Evolutionary conservation across 2,888 invertebrate genomes (phyloP).

Genomic region (Platycnemis pennipes): DNA sequence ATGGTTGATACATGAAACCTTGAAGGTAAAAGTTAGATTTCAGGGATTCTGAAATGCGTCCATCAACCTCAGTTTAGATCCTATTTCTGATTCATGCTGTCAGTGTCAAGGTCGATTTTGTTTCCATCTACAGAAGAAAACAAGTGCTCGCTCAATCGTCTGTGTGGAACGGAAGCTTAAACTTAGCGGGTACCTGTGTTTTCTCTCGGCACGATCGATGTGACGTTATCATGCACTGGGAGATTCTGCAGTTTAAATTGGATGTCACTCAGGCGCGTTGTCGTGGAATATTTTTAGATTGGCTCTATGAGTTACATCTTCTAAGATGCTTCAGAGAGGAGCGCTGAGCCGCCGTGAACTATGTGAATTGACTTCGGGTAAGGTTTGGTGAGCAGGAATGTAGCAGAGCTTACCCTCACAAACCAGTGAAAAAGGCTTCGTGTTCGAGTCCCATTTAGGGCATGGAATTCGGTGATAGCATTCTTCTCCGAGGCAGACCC

Average conservation of each 20-base stretch:
- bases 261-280: slow-evolving; percentile 26
- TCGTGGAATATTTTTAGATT: slow-evolving; percentile 19
- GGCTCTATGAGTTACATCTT: background rate
- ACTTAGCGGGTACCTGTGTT: background rate
- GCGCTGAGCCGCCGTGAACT: background rate
- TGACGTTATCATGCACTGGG: background rate
- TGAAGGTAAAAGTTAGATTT: background rate
- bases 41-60: background rate
- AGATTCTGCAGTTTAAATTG: slow-evolving; percentile 1
- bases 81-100: background rate
- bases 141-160: background rate
- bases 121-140: background rate
- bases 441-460: background rate
- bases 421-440: background rate
- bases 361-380: background rate
- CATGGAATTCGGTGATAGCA: background rate
- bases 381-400: background rate
- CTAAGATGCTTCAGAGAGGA: background rate
- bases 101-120: slow-evolving; percentile 27
- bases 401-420: background rate
- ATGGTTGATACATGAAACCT: background rate
- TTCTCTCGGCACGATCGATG: background rate
- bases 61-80: background rate
- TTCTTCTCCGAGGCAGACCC: background rate
- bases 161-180: background rate